These are phyloP conservation scores for Ruditapes philippinarum DNA, from an alignment of 1,140 invertebrate species.

Conservation along the genomic window DNA sequence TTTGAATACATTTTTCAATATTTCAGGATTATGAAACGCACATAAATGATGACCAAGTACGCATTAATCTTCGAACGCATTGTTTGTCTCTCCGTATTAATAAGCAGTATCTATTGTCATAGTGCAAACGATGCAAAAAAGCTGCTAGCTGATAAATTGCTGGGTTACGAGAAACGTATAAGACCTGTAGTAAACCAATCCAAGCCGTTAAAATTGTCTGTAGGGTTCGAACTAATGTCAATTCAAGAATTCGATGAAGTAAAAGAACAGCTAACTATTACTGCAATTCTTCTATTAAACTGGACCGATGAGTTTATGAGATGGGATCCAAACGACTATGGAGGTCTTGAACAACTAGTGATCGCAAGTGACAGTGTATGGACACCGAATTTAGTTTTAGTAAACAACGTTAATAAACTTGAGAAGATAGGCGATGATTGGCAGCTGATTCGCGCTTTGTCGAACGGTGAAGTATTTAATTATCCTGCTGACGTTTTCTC, in stretches of 20 bases:
- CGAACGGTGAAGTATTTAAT: slow-evolving; percentile 91
- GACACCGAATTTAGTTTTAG: slow-evolving; percentile 21
- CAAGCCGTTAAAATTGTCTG: too few relatives aligned
- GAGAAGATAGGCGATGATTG: not conserved
- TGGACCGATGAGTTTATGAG: slow-evolving; percentile 45
- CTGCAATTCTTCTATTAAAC: not conserved
- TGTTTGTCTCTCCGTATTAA: too few relatives aligned
- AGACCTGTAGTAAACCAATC: too few relatives aligned
- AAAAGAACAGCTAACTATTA: slow-evolving; percentile 28
- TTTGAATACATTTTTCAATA: too few relatives aligned
- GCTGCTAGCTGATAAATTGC: not conserved
- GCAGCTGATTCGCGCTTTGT: not conserved
- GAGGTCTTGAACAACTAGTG: not conserved
- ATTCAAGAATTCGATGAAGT: slow-evolving; percentile 65
- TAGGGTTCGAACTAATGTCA: not conserved
- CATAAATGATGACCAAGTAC: too few relatives aligned
- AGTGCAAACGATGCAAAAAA: not conserved
- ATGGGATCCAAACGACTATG: slow-evolving; percentile 32
- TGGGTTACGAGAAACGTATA: too few relatives aligned
- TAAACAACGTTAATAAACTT: not conserved
- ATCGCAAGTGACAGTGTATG: slow-evolving; percentile 9
- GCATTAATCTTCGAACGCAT: not conserved
- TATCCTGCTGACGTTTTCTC: slow-evolving; percentile 87
- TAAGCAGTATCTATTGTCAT: too few relatives aligned
- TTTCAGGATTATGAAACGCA: too few relatives aligned